phyloP scores from a whole-genome alignment of 2,888 invertebrate species.

The Eutolmus rufibarbis region DNA sequence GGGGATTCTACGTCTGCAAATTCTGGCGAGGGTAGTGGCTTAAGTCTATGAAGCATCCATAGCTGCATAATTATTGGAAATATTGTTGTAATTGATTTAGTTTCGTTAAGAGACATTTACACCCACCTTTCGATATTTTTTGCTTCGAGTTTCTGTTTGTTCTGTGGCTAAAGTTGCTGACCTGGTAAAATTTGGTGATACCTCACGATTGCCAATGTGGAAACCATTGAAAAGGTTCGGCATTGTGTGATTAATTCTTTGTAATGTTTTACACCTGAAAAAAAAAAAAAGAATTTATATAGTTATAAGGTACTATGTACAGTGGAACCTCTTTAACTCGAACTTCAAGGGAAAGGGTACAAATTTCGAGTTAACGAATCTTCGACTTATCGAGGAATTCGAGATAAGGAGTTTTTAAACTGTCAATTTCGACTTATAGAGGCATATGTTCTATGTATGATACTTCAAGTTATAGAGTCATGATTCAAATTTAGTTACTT shows the following conservation, averaged over 20 bases:
- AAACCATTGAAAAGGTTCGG: constrained; percentile 32
- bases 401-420: no score
- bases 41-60: constrained; percentile 41
- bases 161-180: not conserved
- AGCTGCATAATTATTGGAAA: constrained; percentile 18
- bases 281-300: not conserved
- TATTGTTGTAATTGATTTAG: not conserved
- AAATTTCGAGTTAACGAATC: no score
- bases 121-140: constrained; percentile 15
- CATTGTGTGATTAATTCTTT: not conserved
- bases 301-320: no score
- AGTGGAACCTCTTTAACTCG: no score
- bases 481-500: no score
- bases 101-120: not conserved
- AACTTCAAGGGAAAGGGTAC: no score
- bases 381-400: no score
- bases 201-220: not conserved
- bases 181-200: not conserved
- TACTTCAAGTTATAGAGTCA: no score
- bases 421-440: no score
- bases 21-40: constrained; percentile 22
- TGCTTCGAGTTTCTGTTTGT: not conserved
- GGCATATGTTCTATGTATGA: no score
- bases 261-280: not conserved
- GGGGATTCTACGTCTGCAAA: not conserved